Conservation (phyloP, 2,113 vertebrate genomes). For the Eublepharis macularius region DNA sequence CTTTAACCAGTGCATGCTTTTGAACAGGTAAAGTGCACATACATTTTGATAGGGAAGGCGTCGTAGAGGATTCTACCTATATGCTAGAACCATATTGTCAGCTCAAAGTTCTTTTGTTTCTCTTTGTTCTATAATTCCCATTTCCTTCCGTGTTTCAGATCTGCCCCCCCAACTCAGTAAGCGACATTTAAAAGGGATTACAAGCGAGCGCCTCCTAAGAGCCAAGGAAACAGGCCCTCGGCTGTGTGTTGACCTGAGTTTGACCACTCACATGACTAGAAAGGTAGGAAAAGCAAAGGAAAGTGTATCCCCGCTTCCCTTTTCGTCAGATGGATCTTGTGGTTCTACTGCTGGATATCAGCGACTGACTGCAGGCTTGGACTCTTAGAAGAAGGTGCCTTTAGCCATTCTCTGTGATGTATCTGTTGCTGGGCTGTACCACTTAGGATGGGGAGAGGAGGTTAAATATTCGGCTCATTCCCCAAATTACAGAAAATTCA, state of each 20-base stretch:
- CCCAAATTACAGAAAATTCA: neutral
- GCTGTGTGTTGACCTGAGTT: constrained; percentile 87
- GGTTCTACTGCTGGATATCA: neutral
- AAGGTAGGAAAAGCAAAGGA: constrained; percentile 75
- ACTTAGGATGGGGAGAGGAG: neutral
- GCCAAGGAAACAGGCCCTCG: constrained; percentile 78
- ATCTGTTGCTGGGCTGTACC: neutral
- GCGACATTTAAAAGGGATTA: constrained; percentile 75
- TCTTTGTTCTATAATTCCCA: neutral
- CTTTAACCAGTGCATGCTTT: neutral
- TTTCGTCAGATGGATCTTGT: neutral
- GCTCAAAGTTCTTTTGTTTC: neutral
- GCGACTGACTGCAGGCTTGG: neutral
- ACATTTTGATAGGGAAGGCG: neutral
- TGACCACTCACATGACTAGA: constrained; percentile 84
- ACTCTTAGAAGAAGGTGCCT: neutral
- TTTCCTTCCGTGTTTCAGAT: neutral
- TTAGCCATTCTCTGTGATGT: neutral
- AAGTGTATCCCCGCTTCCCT: too few species aligned
- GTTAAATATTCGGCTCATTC: neutral
- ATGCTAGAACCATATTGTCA: neutral
- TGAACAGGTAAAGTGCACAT: neutral
- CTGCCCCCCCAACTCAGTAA: constrained; percentile 72
- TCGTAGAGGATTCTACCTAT: neutral
- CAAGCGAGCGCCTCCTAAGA: constrained; percentile 80